These are phyloP conservation scores for Chiloscyllium plagiosum DNA, from an alignment of 2,113 vertebrate species.

Conservation along the genomic window DNA sequence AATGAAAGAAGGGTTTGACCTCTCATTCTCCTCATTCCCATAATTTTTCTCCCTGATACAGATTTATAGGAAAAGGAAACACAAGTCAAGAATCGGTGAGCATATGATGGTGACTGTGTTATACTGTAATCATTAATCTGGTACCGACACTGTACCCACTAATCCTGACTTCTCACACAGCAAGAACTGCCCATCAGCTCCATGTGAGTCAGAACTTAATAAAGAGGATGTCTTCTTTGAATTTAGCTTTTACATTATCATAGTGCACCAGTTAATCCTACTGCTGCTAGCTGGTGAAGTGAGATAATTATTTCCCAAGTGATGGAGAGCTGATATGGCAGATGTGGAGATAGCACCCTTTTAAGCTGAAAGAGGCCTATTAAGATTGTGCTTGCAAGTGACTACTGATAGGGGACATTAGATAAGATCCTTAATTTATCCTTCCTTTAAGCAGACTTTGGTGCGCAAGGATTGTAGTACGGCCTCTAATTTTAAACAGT, in stretches of 20 bases:
- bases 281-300: not conserved
- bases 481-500: not conserved
- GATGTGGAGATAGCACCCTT: not conserved
- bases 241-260: not conserved
- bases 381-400: not conserved
- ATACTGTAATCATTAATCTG: not conserved
- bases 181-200: not conserved
- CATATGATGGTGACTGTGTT: not conserved
- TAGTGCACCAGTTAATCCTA: not conserved
- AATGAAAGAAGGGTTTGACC: not conserved
- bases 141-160: not conserved
- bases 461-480: not conserved
- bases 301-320: not conserved
- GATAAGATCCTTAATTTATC: not conserved
- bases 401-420: not conserved
- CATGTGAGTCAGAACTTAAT: not conserved
- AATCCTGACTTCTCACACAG: not conserved
- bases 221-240: not conserved
- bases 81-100: not conserved
- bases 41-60: not conserved
- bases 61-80: not conserved
- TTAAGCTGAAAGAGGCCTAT: not conserved
- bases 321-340: not conserved
- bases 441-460: not conserved
- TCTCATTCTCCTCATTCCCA: not conserved